Percentiles rank a stretch among this genome's conserved stretches.
These are phyloP conservation scores for Rhopalosiphum maidis DNA, from an alignment of 1,140 invertebrate genomes.

Conservation along the genomic window DNA sequence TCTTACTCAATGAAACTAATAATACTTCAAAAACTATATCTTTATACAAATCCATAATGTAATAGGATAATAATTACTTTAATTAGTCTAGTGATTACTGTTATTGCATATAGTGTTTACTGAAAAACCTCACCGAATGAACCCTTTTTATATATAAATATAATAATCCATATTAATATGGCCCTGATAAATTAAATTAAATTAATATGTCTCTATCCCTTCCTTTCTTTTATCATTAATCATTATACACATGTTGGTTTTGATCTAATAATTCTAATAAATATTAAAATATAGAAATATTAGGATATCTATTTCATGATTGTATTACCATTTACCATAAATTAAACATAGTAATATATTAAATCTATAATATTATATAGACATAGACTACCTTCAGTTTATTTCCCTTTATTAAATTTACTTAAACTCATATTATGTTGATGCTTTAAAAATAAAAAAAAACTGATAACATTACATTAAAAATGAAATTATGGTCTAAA, in stretches of 20 bases:
- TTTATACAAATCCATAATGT: conserved; percentile 43
- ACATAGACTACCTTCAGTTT: too few relatives aligned
- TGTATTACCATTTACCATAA: too few relatives aligned
- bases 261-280: background rate
- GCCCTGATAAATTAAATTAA: conserved; percentile 2
- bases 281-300: background rate
- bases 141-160: conserved; percentile 4
- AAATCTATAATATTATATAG: too few relatives aligned
- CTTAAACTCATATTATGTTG: background rate
- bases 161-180: conserved; percentile 24
- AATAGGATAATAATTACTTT: background rate
- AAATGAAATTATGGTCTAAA: background rate
- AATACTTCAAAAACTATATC: conserved; percentile 24
- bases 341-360: too few relatives aligned
- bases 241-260: background rate
- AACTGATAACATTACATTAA: background rate
- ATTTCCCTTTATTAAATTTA: too few relatives aligned
- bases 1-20: conserved; percentile 27
- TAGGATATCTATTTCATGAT: background rate
- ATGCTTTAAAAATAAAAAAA: background rate
- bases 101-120: background rate
- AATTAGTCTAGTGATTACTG: background rate
- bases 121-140: background rate
- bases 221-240: background rate
- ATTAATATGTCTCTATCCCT: conserved; percentile 29